Evolutionary conservation across 2,888 invertebrate genomes (phyloP), one percentile per base, ranked within the genome.

Genomic region (Callinectes sapidus): DNA sequence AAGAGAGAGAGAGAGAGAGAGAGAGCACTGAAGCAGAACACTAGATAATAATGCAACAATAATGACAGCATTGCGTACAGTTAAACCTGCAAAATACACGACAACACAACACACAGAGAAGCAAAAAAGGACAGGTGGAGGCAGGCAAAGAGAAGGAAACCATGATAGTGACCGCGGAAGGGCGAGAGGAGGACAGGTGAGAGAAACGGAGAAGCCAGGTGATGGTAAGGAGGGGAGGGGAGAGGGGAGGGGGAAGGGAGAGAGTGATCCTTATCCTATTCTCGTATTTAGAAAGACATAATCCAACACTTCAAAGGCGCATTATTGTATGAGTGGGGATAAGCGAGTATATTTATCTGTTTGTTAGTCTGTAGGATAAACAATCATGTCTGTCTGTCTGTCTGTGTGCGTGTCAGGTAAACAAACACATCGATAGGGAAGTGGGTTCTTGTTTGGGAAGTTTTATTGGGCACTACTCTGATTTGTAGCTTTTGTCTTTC

Each of bases 251-350:
- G 42, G 28, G 42, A 71, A 18, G n/a, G 2, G n/a, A 18, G 55
- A 1, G 13, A 16, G 55, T 5, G 55, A 55, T 2, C 66, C 18
- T 2, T 16, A 71, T 71, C 66, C 66, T 2, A 16, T n/a, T 1
- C n/a, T 71, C 66, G 66, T 71, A 71, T 71, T 71, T n/a, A n/a
- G 1, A n/a, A 8, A n/a, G 66, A 71, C 55, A 8, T 71, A 71
- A 71, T 71, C 66, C 66, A n/a, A 71, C 66, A 71, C 66, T 71
- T n/a, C 66, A 71, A n/a, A n/a, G n/a, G 66, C 66, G n/a, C n/a
- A 71, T 71, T 71, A 71, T 2, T 55, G 55, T 42, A 42, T 18
- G 61, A 61, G 61, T 61, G 16, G 14, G 16, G 2, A 14, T 61
- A 6, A 18, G 3, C 13, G 61, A 2, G 61, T 61, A 14, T 61